Conservation (phyloP, 2,113 vertebrate species). For the Xiphias gladius region DNA sequence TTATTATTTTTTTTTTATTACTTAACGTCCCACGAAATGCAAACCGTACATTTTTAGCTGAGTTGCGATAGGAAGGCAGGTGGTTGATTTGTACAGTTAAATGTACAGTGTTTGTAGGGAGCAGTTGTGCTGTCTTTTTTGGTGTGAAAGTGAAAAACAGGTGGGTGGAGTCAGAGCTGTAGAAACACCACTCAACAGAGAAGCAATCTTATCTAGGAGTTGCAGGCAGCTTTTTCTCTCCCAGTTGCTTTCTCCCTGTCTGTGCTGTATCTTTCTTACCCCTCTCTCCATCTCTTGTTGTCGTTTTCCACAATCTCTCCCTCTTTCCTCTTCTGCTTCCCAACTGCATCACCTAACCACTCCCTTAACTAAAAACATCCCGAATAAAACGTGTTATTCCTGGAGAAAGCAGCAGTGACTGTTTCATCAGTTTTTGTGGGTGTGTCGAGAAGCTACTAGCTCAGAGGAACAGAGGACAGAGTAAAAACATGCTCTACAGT, state of each 20-base stretch:
- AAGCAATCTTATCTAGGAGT: slow-evolving; percentile 80
- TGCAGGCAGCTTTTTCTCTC: slow-evolving; percentile 65
- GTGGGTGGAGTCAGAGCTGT: slow-evolving; percentile 63
- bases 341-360: slow-evolving; percentile 8
- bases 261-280: slow-evolving; percentile 22
- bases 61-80: slow-evolving; percentile 16
- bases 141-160: slow-evolving; percentile 52
- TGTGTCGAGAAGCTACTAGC: slow-evolving; percentile 51
- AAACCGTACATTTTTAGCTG: slow-evolving; percentile 12
- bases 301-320: slow-evolving; percentile 19
- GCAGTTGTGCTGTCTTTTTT: slow-evolving; percentile 54
- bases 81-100: slow-evolving; percentile 46
- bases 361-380: slow-evolving; percentile 34
- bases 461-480: slow-evolving; percentile 45
- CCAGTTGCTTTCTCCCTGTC: slow-evolving; percentile 17
- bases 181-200: slow-evolving; percentile 73
- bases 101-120: slow-evolving; percentile 31
- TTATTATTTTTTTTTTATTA: slow-evolving; percentile 46
- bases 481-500: slow-evolving; percentile 25
- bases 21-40: slow-evolving; percentile 33
- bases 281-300: slow-evolving; percentile 29
- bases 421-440: slow-evolving; percentile 33
- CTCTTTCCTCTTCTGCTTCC: not conserved
- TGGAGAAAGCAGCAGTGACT: slow-evolving; percentile 31
- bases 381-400: slow-evolving; percentile 60